Percentiles rank a stretch among this genome's conserved stretches.
Conservation (phyloP, 1,140 invertebrate species). For the Zelostemma sp. region DNA sequence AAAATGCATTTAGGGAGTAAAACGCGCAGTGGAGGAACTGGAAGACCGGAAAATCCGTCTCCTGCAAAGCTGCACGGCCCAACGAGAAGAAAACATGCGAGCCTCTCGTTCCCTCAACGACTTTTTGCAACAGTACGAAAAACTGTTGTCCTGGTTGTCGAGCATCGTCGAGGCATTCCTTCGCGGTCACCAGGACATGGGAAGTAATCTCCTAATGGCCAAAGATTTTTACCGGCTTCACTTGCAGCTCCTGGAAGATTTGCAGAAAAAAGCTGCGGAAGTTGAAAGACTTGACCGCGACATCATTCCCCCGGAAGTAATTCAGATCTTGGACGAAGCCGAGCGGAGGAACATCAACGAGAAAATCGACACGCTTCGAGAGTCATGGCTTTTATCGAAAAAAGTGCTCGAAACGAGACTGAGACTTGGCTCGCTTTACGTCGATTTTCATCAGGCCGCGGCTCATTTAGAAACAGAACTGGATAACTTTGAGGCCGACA, state of each 20-base stretch:
- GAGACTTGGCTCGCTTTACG: conserved; percentile 75
- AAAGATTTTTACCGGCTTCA: conserved; percentile 84
- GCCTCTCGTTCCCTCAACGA: conserved; percentile 76
- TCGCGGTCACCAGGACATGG: conserved; percentile 82
- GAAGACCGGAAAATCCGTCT: conserved; percentile 81
- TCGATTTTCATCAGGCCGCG: conserved; percentile 81
- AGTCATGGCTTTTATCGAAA: conserved; percentile 77
- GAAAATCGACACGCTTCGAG: conserved; percentile 74
- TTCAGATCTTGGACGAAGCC: conserved; percentile 76
- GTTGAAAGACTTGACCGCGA: conserved; percentile 73
- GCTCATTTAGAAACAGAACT: conserved; percentile 77
- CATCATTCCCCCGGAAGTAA: conserved; percentile 75
- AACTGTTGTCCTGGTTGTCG: conserved; percentile 79
- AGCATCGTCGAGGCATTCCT: conserved; percentile 81
- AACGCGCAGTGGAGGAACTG: conserved; percentile 78
- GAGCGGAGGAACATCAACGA: conserved; percentile 75
- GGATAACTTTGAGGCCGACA: conserved; percentile 75
- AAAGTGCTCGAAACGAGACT: conserved; percentile 76
- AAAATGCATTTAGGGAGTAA: conserved; percentile 75
- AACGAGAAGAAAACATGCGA: conserved; percentile 80
- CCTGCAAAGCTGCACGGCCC: conserved; percentile 77
- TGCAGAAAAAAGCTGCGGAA: conserved; percentile 73
- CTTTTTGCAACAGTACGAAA: conserved; percentile 80
- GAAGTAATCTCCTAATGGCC: conserved; percentile 77
- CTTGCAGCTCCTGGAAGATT: conserved; percentile 80